These are phyloP conservation scores for Epizoanthus ramosus DNA, from an alignment of 92 coral and sea anemone genomes.

Conservation along the genomic window DNA sequence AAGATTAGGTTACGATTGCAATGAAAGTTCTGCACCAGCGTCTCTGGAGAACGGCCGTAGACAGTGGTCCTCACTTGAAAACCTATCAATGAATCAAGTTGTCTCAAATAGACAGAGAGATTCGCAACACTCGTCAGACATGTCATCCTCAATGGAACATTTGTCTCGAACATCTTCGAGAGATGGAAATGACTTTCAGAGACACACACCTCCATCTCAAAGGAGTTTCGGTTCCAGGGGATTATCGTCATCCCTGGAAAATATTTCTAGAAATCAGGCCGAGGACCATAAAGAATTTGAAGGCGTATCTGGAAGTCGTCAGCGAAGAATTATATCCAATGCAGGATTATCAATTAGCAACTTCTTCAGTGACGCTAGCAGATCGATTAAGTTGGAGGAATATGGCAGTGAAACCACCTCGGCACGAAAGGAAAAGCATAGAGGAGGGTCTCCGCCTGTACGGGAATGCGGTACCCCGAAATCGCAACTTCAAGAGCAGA, in stretches of 20 bases:
- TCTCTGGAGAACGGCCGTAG: not conserved
- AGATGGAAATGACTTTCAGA: not conserved
- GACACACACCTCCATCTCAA: not conserved
- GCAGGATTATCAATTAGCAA: conserved; percentile 21
- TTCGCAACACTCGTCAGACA: not conserved
- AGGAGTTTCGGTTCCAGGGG: not conserved
- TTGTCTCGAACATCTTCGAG: conserved; percentile 20
- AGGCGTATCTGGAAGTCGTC: not conserved
- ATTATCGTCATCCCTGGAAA: conserved; percentile 20
- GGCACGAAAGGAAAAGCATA: not conserved
- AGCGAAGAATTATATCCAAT: not conserved
- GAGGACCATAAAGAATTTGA: not conserved
- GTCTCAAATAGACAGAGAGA: conserved; percentile 1
- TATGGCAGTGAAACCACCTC: not conserved
- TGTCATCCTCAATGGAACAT: conserved; percentile 53
- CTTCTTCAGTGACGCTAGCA: conserved; percentile 21
- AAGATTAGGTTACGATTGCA: not conserved
- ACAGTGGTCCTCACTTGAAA: conserved; percentile 32
- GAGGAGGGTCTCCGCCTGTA: conserved; percentile 11
- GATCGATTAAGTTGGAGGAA: not conserved
- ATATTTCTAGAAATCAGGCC: conserved; percentile 12
- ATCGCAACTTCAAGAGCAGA: not conserved
- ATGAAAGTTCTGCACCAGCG: not conserved
- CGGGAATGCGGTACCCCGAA: not conserved
- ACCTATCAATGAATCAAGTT: not conserved